Conservation (phyloP, 2,888 invertebrate genomes). For the Microdon myrmicae region DNA sequence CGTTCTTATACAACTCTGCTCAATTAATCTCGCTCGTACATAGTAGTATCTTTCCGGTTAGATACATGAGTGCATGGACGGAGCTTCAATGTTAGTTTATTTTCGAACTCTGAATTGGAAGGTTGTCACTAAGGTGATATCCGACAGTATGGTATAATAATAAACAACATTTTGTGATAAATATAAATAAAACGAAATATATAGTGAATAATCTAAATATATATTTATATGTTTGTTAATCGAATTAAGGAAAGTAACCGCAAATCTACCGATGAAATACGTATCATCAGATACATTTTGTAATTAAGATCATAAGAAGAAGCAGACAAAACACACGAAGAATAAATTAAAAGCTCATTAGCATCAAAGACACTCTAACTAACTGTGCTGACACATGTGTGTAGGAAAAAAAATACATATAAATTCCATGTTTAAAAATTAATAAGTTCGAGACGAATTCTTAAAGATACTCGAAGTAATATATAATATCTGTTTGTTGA, state of each 20-base stretch:
- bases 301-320: constrained; percentile 4
- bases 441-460: constrained; percentile 5
- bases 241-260: constrained; percentile 1
- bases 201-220: neutral
- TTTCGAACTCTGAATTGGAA: constrained; percentile 31
- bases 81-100: constrained; percentile 35
- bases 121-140: neutral
- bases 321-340: constrained; percentile 14
- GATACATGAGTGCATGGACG: neutral
- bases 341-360: constrained; percentile 18
- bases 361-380: constrained; percentile 10
- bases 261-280: constrained; percentile 13
- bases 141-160: neutral
- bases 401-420: neutral
- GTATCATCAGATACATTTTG: neutral
- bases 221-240: neutral
- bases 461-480: neutral
- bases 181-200: neutral
- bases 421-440: neutral
- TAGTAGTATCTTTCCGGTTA: constrained; percentile 8
- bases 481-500: neutral
- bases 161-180: constrained; percentile 1
- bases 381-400: constrained; percentile 4
- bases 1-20: constrained; percentile 27
- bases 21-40: constrained; percentile 24